Percentiles rank a stretch among this genome's conserved stretches.
Conservation (phyloP, 1,140 invertebrate genomes). For the Tetranychus urticae region DNA sequence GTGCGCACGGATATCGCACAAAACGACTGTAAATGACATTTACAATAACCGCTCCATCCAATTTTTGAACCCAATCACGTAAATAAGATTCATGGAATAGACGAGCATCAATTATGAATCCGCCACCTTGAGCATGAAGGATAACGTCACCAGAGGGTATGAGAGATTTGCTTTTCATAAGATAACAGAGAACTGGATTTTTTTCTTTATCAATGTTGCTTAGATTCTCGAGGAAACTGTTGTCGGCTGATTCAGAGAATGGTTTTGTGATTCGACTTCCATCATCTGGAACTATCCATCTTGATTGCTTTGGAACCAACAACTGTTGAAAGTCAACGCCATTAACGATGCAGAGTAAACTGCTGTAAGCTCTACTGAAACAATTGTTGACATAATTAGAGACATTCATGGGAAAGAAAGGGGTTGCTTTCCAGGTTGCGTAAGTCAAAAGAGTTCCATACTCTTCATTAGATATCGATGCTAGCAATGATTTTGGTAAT, state of each 20-base stretch:
- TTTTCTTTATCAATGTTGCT: neutral
- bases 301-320: neutral
- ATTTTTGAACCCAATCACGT: neutral
- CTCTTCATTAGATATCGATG: neutral
- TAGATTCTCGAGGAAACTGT: neutral
- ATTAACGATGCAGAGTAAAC: neutral
- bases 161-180: neutral
- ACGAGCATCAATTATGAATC: neutral
- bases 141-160: neutral
- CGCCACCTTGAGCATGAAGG: neutral
- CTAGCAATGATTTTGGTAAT: neutral
- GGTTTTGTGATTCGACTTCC: neutral
- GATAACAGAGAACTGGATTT: neutral
- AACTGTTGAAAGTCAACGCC: neutral
- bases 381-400: neutral
- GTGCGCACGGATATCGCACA: neutral
- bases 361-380: neutral
- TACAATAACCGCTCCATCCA: neutral
- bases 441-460: neutral
- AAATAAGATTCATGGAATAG: neutral
- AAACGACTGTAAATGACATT: neutral
- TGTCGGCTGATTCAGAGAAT: neutral
- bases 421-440: neutral
- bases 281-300: neutral
- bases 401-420: neutral